Percentiles rank a stretch among this genome's conserved stretches.
phyloP scores from a whole-genome alignment of 2,888 invertebrate species.

The Sinhomidia bicolor region DNA sequence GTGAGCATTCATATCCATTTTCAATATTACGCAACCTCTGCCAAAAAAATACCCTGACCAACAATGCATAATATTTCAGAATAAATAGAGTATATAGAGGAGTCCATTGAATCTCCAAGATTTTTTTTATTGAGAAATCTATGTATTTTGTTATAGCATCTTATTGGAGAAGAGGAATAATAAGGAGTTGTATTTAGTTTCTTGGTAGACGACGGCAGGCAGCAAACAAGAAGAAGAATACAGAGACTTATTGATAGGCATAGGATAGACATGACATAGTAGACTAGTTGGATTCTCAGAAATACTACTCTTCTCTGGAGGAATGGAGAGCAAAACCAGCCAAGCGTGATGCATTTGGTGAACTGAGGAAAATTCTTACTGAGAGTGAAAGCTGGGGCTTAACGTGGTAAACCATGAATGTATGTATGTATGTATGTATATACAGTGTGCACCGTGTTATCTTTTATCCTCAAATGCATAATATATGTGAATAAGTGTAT shows the following conservation, averaged over 20 bases:
- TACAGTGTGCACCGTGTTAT: background rate
- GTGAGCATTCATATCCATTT: slow-evolving; percentile 31
- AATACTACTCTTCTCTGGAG: slow-evolving; percentile 27
- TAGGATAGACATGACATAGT: slow-evolving; percentile 46
- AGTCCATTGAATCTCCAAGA: slow-evolving; percentile 1
- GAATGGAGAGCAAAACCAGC: slow-evolving; percentile 44
- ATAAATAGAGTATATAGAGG: slow-evolving; percentile 14
- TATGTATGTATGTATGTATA: background rate
- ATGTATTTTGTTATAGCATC: background rate
- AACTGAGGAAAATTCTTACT: slow-evolving; percentile 67
- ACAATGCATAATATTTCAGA: slow-evolving; percentile 46
- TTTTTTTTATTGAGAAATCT: slow-evolving; percentile 7
- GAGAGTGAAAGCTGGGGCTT: slow-evolving; percentile 67
- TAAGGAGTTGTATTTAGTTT: slow-evolving; percentile 11
- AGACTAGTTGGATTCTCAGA: slow-evolving; percentile 54
- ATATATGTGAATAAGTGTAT: background rate
- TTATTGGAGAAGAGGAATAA: background rate
- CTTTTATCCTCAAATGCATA: background rate
- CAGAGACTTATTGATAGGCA: slow-evolving; percentile 60
- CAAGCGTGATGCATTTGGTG: slow-evolving; percentile 67
- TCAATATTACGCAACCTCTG: slow-evolving; percentile 47
- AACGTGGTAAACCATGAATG: slow-evolving; percentile 58
- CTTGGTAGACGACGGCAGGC: background rate
- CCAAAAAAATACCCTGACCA: slow-evolving; percentile 51
- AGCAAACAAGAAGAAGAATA: slow-evolving; percentile 1